Base-by-base conservation (phyloP, 2,888 invertebrate species). In the Agrotis exclamationis region DNA sequence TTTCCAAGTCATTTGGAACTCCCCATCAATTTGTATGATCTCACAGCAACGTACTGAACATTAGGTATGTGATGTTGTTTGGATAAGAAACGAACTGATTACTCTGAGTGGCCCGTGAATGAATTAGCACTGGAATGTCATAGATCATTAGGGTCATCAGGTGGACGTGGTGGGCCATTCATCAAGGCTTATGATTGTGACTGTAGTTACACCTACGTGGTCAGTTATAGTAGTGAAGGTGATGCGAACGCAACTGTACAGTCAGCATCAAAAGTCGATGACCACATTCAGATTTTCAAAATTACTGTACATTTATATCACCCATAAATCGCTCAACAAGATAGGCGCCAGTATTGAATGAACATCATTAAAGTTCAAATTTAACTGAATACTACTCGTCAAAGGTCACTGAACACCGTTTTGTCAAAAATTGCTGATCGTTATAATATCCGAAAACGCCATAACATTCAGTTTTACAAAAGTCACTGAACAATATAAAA, bases 41-140 rank as follows among this genome's bases (percentile, higher is more conserved):
- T 53, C 50, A 79, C 79, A 79, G 71, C 67, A 64, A 60, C 60
- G 58, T 64, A 70, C 54, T 69, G 69, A 70, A 45, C 54, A 51
- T 69, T 62, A 74, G n/a, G n/a, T n/a, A n/a, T 54, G 53, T 59
- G 63, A 56, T 62, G 56, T 47, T 39, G 6, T 13, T 20, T 70
- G 59, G 47, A 65, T 67, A 71, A 71, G 68, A 63, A 54, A 59
- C 50, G 48, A 70, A 66, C 64, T 82, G 72, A 82, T 74, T 70
- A 77, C 63, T 50, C 50, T 60, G 71, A 72, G 69, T 67, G 58
- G 45, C 45, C 33, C 54, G 51, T 80, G 80, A 79, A 79, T 79
- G 80, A 76, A 82, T 78, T 78, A 68, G 47, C 57, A n/a, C 53
- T 28, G 57, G 66, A 67, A 67, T 62, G 68, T 80, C 68, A 73